These are phyloP conservation scores for Plagodis pulveraria DNA, from an alignment of 2,888 invertebrate genomes.

Conservation along the genomic window DNA sequence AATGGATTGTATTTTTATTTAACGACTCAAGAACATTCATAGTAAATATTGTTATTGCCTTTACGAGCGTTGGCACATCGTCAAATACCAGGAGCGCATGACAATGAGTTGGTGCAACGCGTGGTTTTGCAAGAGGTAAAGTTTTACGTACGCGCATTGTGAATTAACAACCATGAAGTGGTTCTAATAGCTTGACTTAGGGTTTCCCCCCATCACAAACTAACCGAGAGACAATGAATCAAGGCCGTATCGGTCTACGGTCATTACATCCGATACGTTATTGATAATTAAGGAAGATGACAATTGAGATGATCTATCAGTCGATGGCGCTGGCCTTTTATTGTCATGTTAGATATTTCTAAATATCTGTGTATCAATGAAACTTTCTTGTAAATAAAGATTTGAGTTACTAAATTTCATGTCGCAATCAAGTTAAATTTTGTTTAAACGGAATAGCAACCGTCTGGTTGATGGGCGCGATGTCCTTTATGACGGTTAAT, in stretches of 20 bases:
- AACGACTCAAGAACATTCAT: slow-evolving; percentile 6
- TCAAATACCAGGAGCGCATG: slow-evolving; percentile 37
- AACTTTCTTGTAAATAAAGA: too few species aligned
- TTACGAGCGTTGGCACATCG: slow-evolving; percentile 31
- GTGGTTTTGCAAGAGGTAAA: slow-evolving; percentile 34
- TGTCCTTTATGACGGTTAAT: too few species aligned
- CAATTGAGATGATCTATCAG: too few species aligned
- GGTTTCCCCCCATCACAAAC: not conserved
- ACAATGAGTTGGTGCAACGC: slow-evolving; percentile 35
- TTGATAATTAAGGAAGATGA: too few species aligned
- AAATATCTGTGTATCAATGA: too few species aligned
- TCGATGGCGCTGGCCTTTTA: too few species aligned
- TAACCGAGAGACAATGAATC: not conserved
- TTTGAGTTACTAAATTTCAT: too few species aligned
- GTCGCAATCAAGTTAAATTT: too few species aligned
- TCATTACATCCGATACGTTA: too few species aligned
- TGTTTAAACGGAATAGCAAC: too few species aligned
- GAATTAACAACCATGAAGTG: not conserved
- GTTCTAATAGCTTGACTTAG: not conserved
- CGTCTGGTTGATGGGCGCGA: too few species aligned
- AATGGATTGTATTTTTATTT: not conserved
- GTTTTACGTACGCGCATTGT: slow-evolving; percentile 10
- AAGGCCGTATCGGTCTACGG: not conserved
- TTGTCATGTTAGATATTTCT: too few species aligned
- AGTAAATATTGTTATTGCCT: slow-evolving; percentile 38